phyloP scores from a whole-genome alignment of 2,888 invertebrate genomes.

The Eristalis arbustorum region DNA sequence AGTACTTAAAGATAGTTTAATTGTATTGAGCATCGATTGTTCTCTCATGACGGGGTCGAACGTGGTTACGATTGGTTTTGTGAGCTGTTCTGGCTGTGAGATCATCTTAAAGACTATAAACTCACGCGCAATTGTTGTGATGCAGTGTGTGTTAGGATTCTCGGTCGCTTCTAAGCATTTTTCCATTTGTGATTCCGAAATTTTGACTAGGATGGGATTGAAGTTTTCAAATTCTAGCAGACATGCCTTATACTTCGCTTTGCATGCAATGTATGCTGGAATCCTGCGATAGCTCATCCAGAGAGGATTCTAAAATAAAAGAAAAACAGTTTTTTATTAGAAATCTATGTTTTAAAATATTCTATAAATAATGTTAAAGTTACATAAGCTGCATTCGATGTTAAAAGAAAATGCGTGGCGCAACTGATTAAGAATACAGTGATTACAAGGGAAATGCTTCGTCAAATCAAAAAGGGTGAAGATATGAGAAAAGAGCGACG shows the following conservation, averaged over 20 bases:
- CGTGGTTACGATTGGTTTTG: neutral
- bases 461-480: no score
- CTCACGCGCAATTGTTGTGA: constrained; percentile 25
- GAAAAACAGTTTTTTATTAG: neutral
- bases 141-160: constrained; percentile 18
- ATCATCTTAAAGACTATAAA: constrained; percentile 44
- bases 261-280: constrained; percentile 93
- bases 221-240: constrained; percentile 18
- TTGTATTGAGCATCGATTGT: constrained; percentile 52
- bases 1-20: constrained; percentile 55
- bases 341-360: neutral
- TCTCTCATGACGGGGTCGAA: constrained; percentile 14
- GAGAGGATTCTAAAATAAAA: constrained; percentile 85
- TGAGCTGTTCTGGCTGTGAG: constrained; percentile 36
- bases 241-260: constrained; percentile 84
- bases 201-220: constrained; percentile 78
- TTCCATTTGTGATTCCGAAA: constrained; percentile 67
- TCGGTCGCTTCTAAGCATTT: constrained; percentile 24
- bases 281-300: constrained; percentile 93
- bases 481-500: no score
- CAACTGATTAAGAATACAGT: no score
- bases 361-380: no score
- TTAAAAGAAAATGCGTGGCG: no score
- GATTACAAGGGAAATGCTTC: no score
- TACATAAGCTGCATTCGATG: no score